Evolutionary conservation across 2,888 invertebrate genomes (phyloP), one percentile per base, ranked within the genome.

Genomic region (Phyto melanocephala): DNA sequence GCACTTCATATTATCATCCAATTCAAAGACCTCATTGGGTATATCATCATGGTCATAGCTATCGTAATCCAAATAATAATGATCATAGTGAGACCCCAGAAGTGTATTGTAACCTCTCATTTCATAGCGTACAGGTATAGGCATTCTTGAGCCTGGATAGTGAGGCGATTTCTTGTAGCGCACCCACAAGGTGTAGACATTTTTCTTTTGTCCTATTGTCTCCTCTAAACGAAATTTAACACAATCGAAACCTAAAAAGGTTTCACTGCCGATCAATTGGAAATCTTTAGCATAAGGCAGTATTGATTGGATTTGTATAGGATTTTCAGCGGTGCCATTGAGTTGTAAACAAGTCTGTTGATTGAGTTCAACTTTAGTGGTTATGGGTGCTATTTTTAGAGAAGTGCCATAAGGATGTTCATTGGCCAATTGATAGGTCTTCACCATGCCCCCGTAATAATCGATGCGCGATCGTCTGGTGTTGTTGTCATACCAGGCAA

Each of bases 71-170:
- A 99, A 90, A 89, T 95, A 96, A 88, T 99, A 99, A 90, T 98
- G 98, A 91, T 99, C 98, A 88, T 96, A 98, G 91, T 99, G 98
- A 0, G 98, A 98, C 0, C 98, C 98, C n/a, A 99, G 92, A 0
- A 99, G 92, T 0, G 95, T 94, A 90, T 99, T 98, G 91, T 93
- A 98, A 0, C 98, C 99, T 88, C 94, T 94, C 98, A 99, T 99
- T 92, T 98, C 97, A 90, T 98, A 99, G 82, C 94, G 93, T 50
- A 95, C 93, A 0, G 95, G 96, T 54, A 96, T 94, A 8, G 96
- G 94, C 82, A 94, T 89, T 7, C 90, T 87, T 2, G 90, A 86
- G 2, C 88, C 86, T 1, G 90, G 89, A 86, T 91, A 90, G 67
- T 92, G 90, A 2, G 93, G 88, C 0, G 93, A 92, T 88, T 93